Conservation (phyloP, 2,888 invertebrate species). For the Carpatolechia fugitivella region DNA sequence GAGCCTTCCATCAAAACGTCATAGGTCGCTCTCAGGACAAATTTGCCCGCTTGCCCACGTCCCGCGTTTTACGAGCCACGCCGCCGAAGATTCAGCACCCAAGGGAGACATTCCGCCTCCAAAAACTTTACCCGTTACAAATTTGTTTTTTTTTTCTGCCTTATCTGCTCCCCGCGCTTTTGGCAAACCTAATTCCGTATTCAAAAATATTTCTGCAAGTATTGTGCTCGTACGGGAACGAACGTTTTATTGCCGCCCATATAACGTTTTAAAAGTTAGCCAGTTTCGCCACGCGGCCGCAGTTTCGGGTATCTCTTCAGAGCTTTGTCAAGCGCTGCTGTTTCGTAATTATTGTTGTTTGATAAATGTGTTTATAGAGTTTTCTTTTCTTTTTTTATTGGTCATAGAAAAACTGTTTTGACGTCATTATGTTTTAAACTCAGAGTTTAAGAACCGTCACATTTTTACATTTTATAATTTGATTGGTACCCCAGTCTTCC, state of each 20-base stretch:
- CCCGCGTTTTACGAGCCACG: conserved; percentile 77
- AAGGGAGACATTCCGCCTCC: conserved; percentile 77
- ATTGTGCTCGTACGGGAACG: conserved; percentile 75
- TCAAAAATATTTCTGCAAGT: conserved; percentile 80
- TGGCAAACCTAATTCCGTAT: conserved; percentile 79
- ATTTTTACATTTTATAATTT: too few species aligned
- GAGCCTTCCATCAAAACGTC: conserved; percentile 78
- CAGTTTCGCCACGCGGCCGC: conserved; percentile 62
- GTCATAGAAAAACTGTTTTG: background rate
- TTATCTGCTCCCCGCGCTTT: conserved; percentile 78
- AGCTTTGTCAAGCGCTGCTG: conserved; percentile 48
- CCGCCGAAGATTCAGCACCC: conserved; percentile 79
- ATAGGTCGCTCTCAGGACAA: conserved; percentile 78
- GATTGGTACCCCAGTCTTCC: background rate
- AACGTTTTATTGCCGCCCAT: conserved; percentile 76
- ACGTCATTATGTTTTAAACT: background rate
- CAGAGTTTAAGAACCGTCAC: too few species aligned
- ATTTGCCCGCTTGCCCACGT: conserved; percentile 78
- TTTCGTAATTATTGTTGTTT: conserved; percentile 67
- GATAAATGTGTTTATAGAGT: conserved; percentile 57
- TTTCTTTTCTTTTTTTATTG: conserved; percentile 24
- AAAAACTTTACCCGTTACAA: conserved; percentile 80
- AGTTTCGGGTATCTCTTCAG: conserved; percentile 42
- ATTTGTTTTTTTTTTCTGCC: conserved; percentile 77
- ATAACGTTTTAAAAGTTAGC: conserved; percentile 79